phyloP scores from a whole-genome alignment of 1,140 invertebrate genomes.

The Drosophila nigromelanica region DNA sequence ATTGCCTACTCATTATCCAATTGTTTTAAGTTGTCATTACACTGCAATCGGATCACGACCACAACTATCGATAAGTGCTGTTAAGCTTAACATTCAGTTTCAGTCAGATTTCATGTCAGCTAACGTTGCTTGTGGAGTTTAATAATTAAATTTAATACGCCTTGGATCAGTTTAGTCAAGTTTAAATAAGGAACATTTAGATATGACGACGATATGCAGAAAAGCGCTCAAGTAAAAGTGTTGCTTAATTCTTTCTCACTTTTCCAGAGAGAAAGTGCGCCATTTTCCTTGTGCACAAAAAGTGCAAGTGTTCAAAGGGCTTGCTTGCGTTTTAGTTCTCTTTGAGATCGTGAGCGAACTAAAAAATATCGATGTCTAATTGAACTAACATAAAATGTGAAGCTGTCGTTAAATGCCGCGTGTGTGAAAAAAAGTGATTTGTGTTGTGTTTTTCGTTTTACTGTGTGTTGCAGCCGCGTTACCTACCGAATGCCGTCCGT shows the following conservation, averaged over 20 bases:
- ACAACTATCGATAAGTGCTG: not conserved
- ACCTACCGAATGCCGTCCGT: conserved; percentile 83
- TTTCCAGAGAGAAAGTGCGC: not conserved
- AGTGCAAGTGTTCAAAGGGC: too few species aligned
- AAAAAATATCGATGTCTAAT: not conserved
- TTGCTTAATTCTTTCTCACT: not conserved
- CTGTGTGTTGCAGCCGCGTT: conserved; percentile 3
- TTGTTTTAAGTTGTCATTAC: conserved; percentile 2
- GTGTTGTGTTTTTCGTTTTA: not conserved
- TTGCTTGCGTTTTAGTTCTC: too few species aligned
- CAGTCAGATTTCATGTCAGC: too few species aligned
- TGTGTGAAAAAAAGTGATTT: not conserved
- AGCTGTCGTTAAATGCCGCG: not conserved
- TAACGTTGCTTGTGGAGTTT: too few species aligned
- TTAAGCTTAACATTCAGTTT: not conserved
- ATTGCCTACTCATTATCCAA: not conserved
- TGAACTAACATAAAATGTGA: not conserved
- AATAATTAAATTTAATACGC: too few species aligned
- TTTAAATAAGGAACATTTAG: too few species aligned
- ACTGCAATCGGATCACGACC: not conserved
- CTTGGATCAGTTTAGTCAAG: too few species aligned
- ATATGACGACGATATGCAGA: too few species aligned
- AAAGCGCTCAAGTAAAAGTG: too few species aligned
- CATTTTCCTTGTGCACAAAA: too few species aligned
- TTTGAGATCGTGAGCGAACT: too few species aligned